Conservation (phyloP, 2,888 invertebrate species). For the Brenthis ino region DNA sequence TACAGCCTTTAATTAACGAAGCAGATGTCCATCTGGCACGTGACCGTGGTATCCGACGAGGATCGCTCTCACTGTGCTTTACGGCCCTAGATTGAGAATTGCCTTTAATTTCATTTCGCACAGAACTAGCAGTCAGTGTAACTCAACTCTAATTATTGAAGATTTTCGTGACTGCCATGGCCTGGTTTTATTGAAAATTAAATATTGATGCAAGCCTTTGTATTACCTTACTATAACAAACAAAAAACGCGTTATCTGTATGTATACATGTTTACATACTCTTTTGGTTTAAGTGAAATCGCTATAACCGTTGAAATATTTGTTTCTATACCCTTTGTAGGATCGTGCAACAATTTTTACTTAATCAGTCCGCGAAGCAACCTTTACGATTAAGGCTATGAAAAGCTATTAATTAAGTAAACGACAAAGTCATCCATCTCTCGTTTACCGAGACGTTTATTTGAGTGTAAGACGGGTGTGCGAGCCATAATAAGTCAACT, state of each 20-base stretch:
- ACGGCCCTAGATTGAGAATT: slow-evolving; percentile 35
- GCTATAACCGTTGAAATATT: slow-evolving; percentile 21
- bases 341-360: slow-evolving; percentile 31
- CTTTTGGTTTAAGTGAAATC: slow-evolving; percentile 25
- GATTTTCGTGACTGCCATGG: slow-evolving; percentile 15
- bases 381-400: slow-evolving; percentile 41
- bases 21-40: slow-evolving; percentile 50
- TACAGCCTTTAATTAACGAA: slow-evolving; percentile 49
- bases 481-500: slow-evolving; percentile 24
- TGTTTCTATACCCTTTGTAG: slow-evolving; percentile 29
- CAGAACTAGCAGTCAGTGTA: slow-evolving; percentile 12
- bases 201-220: slow-evolving; percentile 21
- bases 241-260: slow-evolving; percentile 16
- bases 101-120: slow-evolving; percentile 29
- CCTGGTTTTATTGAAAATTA: slow-evolving; percentile 21
- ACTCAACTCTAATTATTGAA: slow-evolving; percentile 12
- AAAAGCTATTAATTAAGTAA: slow-evolving; percentile 44
- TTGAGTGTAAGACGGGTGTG: slow-evolving; percentile 21
- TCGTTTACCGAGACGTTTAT: slow-evolving; percentile 29
- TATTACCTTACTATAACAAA: background rate
- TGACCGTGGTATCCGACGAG: slow-evolving; percentile 45
- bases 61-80: slow-evolving; percentile 39
- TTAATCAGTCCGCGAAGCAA: slow-evolving; percentile 31
- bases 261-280: slow-evolving; percentile 27
- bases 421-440: slow-evolving; percentile 34